Conservation (phyloP, 2,113 vertebrate species). For the Chaenogobius annularis region DNA sequence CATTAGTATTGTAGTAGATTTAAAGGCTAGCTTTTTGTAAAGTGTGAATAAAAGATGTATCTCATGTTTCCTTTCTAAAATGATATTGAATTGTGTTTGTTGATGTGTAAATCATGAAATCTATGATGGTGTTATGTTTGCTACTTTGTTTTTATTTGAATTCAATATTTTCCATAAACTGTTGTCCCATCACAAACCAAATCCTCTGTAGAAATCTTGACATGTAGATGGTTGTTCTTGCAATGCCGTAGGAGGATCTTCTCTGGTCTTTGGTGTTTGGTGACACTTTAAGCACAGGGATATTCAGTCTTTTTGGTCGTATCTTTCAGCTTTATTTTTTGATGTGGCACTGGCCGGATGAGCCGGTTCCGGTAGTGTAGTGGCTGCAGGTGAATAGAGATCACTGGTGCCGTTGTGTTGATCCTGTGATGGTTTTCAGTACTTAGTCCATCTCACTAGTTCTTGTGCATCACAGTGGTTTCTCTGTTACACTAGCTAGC, state of each 20-base stretch:
- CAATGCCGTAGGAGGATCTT: constrained; percentile 7
- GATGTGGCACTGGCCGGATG: constrained; percentile 60
- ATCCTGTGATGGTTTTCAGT: constrained; percentile 55
- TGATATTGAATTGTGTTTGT: constrained; percentile 81
- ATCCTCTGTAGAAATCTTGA: constrained; percentile 55
- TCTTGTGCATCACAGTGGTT: constrained; percentile 60
- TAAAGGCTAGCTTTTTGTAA: constrained; percentile 85
- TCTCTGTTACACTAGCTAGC: constrained; percentile 47
- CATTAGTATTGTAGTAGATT: constrained; percentile 89
- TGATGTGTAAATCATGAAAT: constrained; percentile 88
- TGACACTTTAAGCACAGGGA: constrained; percentile 41
- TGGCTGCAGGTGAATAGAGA: constrained; percentile 51
- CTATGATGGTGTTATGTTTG: constrained; percentile 68
- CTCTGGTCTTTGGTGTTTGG: constrained; percentile 13
- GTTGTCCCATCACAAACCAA: constrained; percentile 56
- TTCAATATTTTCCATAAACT: constrained; percentile 31
- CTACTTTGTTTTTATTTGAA: constrained; percentile 62
- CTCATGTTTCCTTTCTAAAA: constrained; percentile 89
- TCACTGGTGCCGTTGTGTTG: constrained; percentile 49
- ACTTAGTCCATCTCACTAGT: constrained; percentile 49
- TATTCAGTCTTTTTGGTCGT: constrained; percentile 26
- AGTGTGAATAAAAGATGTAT: constrained; percentile 97
- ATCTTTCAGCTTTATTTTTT: constrained; percentile 63
- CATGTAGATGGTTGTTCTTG: constrained; percentile 43
- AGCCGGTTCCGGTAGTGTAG: constrained; percentile 46